phyloP scores from a whole-genome alignment of 2,888 invertebrate genomes.

The Leistus spinibarbis region DNA sequence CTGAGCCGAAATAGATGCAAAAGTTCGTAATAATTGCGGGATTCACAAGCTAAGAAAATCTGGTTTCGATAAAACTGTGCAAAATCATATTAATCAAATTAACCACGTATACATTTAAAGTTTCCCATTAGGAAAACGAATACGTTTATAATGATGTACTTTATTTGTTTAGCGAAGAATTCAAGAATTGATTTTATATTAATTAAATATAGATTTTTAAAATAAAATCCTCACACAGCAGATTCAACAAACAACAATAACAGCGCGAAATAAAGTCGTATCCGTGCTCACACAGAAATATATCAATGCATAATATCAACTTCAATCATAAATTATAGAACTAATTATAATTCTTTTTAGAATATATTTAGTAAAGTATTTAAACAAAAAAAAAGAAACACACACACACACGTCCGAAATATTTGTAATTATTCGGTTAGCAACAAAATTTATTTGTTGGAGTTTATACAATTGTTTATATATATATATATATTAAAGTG shows the following conservation, averaged over 20 bases:
- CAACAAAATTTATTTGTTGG: neutral
- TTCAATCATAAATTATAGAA: neutral
- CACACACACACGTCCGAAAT: too few relatives aligned
- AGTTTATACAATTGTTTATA: neutral
- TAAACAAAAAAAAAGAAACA: too few relatives aligned
- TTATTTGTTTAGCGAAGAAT: too few relatives aligned
- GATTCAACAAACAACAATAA: neutral
- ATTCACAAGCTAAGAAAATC: too few relatives aligned
- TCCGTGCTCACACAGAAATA: neutral
- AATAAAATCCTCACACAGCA: neutral
- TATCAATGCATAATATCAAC: neutral
- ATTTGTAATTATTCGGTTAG: neutral
- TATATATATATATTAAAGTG: too few relatives aligned
- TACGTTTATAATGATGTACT: neutral
- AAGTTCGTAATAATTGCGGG: too few relatives aligned
- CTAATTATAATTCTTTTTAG: neutral
- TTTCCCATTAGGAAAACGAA: neutral
- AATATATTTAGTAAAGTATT: neutral
- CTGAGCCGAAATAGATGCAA: too few relatives aligned
- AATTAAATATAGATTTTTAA: neutral
- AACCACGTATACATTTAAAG: neutral
- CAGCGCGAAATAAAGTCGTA: neutral
- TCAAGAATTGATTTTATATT: neutral
- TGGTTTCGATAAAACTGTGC: too few relatives aligned
- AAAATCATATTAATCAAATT: neutral